Evolutionary conservation across 2,888 invertebrate species (phyloP).

Genomic region (Steromphala cineraria): DNA sequence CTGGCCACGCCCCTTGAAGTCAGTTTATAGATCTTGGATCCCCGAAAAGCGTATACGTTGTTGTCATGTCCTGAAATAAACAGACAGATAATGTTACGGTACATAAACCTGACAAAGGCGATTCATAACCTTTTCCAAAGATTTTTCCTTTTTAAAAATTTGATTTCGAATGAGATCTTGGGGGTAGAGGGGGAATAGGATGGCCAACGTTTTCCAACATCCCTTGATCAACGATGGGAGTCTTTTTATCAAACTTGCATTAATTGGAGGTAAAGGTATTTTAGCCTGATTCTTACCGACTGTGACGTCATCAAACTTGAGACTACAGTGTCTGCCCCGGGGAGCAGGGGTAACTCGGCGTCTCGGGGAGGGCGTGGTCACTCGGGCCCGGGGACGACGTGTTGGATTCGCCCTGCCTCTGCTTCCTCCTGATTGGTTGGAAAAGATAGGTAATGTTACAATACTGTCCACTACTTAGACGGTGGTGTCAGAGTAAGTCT

Average conservation of each 20-base stretch:
- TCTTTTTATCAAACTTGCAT: not conserved
- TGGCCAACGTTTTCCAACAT: too few relatives aligned
- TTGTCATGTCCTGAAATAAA: conserved; percentile 51
- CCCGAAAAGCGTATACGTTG: conserved; percentile 55
- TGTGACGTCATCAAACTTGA: conserved; percentile 47
- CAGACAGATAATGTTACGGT: too few relatives aligned
- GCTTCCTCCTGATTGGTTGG: not conserved
- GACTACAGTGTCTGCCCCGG: conserved; percentile 37
- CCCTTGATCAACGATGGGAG: too few relatives aligned
- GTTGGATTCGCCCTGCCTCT: conserved; percentile 21
- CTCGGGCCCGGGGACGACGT: conserved; percentile 24
- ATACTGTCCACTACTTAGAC: too few relatives aligned
- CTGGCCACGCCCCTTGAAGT: conserved; percentile 46
- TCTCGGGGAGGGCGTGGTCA: conserved; percentile 24
- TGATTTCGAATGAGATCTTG: too few relatives aligned
- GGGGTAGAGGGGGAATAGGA: too few relatives aligned
- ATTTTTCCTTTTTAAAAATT: too few relatives aligned
- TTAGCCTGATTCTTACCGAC: conserved; percentile 32
- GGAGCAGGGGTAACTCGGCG: conserved; percentile 24
- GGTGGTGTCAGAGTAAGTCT: too few relatives aligned
- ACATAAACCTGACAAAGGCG: not conserved
- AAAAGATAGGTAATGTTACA: too few relatives aligned
- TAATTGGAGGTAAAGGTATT: not conserved
- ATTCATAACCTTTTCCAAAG: too few relatives aligned
- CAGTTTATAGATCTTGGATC: conserved; percentile 50